A percentile compares a stretch with the other conserved stretches of the same genome.
These are phyloP conservation scores for Pangasius sanitwongsei DNA, from an alignment of 2,797 vertebrate genomes.

Conservation along the genomic window DNA sequence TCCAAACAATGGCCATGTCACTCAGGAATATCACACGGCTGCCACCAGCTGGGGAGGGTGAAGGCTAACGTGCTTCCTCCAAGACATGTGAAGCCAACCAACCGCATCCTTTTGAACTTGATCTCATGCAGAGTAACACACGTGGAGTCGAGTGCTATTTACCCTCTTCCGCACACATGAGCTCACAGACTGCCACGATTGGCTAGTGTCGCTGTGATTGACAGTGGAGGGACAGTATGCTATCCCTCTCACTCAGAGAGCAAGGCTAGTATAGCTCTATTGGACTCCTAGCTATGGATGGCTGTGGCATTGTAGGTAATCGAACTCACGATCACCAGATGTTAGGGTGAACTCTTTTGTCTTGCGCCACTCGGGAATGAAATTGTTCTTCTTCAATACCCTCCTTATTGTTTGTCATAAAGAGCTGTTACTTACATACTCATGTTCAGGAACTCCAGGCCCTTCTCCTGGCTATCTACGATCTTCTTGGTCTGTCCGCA, in stretches of 20 bases:
- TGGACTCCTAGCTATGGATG: background rate
- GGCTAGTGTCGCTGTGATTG: background rate
- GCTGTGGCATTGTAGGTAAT: background rate
- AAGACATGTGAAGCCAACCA: background rate
- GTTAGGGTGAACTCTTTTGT: background rate
- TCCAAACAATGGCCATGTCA: background rate
- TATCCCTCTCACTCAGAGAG: background rate
- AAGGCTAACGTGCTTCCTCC: background rate
- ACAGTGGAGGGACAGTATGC: background rate
- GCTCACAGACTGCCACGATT: background rate
- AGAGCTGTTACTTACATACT: background rate
- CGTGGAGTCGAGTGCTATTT: background rate
- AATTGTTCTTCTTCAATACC: background rate
- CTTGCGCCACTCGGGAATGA: background rate
- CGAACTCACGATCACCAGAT: background rate
- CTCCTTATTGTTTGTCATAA: background rate
- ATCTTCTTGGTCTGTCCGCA: background rate
- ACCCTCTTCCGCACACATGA: background rate
- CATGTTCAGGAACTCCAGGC: background rate
- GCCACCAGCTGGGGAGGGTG: background rate
- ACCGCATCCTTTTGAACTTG: background rate
- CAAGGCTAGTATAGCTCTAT: background rate
- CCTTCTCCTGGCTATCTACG: background rate
- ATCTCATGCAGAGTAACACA: background rate
- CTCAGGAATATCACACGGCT: background rate